These are phyloP conservation scores for Lacerta agilis DNA, from an alignment of 2,797 vertebrate genomes.

Conservation along the genomic window DNA sequence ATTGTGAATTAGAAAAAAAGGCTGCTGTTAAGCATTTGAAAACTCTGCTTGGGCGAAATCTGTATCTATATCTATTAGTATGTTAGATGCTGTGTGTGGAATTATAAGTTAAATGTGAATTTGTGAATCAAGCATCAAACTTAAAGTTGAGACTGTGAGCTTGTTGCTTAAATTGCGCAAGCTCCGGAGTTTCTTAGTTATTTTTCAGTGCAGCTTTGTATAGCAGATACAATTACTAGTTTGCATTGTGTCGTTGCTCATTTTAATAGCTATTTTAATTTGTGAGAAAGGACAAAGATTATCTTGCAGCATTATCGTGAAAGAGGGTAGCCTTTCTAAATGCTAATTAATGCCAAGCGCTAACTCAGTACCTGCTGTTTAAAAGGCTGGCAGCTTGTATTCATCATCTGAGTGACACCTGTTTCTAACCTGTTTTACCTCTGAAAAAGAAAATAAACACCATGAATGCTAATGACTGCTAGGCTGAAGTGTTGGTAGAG, in stretches of 20 bases:
- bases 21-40: constrained; percentile 31
- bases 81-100: constrained; percentile 8
- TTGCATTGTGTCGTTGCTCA: constrained; percentile 60
- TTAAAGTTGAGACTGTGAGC: background rate
- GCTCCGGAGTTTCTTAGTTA: constrained; percentile 45
- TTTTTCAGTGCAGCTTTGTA: constrained; percentile 53
- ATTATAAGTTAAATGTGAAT: constrained; percentile 17
- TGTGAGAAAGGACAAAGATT: constrained; percentile 69
- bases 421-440: constrained; percentile 73
- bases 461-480: constrained; percentile 64
- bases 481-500: constrained; percentile 49
- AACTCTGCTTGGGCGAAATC: constrained; percentile 37
- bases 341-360: constrained; percentile 81
- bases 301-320: constrained; percentile 63
- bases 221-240: constrained; percentile 55
- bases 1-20: constrained; percentile 38
- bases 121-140: constrained; percentile 12
- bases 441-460: constrained; percentile 73
- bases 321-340: constrained; percentile 71
- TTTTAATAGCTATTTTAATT: constrained; percentile 72
- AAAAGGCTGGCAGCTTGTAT: constrained; percentile 79
- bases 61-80: constrained; percentile 15
- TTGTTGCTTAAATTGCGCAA: constrained; percentile 53
- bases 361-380: constrained; percentile 75
- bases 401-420: constrained; percentile 82